Percentiles rank a stretch among this genome's conserved stretches.
phyloP scores from a whole-genome alignment of 1,140 invertebrate species.

The Caerostris extrusa region DNA sequence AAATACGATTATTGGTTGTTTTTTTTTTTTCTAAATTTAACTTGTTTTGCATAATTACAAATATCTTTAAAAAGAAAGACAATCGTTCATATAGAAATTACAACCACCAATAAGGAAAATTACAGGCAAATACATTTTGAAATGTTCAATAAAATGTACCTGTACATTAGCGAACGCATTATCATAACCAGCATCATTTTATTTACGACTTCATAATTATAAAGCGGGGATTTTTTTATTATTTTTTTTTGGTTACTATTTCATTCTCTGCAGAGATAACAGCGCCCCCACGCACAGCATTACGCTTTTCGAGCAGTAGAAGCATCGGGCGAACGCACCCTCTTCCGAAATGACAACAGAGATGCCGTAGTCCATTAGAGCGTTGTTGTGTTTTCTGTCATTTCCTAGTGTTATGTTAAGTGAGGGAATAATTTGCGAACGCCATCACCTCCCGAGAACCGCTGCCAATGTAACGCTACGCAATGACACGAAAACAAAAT shows the following conservation, averaged over 20 bases:
- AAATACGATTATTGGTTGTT: too few relatives aligned
- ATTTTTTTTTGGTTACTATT: not conserved
- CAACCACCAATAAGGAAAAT: too few relatives aligned
- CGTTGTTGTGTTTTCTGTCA: constrained; percentile 31
- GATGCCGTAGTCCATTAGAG: not conserved
- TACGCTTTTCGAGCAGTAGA: not conserved
- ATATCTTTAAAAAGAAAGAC: too few relatives aligned
- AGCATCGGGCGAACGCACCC: not conserved
- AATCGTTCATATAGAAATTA: too few relatives aligned
- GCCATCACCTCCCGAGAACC: not conserved
- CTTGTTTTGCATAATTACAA: too few relatives aligned
- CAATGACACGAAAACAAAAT: constrained; percentile 58
- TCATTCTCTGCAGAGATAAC: not conserved
- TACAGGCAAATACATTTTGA: too few relatives aligned
- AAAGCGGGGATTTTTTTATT: not conserved
- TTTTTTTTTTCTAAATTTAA: too few relatives aligned
- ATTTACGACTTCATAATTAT: not conserved
- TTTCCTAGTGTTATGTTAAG: constrained; percentile 34
- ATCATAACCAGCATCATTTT: not conserved
- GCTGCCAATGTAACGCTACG: constrained; percentile 27
- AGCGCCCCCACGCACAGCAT: not conserved
- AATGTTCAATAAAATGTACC: not conserved
- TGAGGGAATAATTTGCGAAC: constrained; percentile 3
- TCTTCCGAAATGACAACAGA: not conserved
- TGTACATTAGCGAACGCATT: not conserved